Conservation (phyloP, 1,140 invertebrate species). For the Fragariocoptes setiger region DNA sequence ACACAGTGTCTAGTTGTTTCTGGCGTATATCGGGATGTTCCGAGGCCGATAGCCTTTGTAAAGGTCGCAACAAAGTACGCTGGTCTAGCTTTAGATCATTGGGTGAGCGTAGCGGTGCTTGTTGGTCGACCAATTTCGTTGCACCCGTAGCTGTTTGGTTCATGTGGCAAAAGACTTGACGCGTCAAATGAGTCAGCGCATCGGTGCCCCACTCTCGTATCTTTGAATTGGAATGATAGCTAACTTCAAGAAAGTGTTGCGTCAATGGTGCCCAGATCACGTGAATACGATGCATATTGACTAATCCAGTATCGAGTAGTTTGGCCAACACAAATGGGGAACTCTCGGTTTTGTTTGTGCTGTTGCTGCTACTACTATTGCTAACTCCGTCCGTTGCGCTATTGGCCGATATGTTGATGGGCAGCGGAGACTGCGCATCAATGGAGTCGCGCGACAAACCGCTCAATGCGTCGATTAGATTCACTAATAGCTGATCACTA, state of each 20-base stretch:
- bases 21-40: conserved; percentile 62
- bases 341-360: not conserved
- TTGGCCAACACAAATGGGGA: conserved; percentile 90
- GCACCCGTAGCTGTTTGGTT: conserved; percentile 23
- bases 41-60: conserved; percentile 58
- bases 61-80: conserved; percentile 41
- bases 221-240: conserved; percentile 67
- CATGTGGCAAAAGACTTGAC: not conserved
- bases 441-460: conserved; percentile 85
- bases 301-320: conserved; percentile 70
- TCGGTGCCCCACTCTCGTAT: conserved; percentile 94
- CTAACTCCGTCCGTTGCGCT: conserved; percentile 2
- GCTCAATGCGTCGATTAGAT: conserved; percentile 80
- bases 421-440: conserved; percentile 30
- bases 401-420: not conserved
- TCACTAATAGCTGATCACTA: conserved; percentile 73
- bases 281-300: conserved; percentile 69
- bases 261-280: conserved; percentile 86
- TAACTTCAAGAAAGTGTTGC: conserved; percentile 63
- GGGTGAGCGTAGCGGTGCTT: not conserved
- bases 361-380: not conserved
- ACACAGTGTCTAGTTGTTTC: conserved; percentile 69
- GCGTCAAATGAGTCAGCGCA: conserved; percentile 58
- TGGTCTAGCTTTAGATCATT: conserved; percentile 1
- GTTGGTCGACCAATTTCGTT: not conserved